phyloP scores from a whole-genome alignment of 2,888 invertebrate genomes.

The Corbicula japonica region DNA sequence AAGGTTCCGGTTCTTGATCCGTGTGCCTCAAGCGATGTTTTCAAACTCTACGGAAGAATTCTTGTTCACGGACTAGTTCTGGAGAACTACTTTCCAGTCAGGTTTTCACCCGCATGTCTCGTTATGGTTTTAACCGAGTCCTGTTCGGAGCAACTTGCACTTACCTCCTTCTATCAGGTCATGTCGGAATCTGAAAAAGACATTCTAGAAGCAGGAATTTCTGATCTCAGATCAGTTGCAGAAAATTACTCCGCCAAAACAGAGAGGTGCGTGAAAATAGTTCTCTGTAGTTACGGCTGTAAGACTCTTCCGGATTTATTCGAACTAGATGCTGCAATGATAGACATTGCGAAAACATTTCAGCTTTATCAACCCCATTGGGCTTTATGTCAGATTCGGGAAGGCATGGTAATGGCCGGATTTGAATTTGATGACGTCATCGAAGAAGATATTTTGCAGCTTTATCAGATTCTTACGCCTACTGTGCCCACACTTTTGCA shows the following conservation, averaged over 20 bases:
- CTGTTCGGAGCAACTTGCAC: slow-evolving; percentile 65
- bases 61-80: slow-evolving; percentile 71
- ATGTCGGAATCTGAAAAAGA: slow-evolving; percentile 70
- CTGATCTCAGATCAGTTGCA: slow-evolving; percentile 57
- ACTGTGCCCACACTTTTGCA: slow-evolving; percentile 64
- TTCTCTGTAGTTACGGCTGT: slow-evolving; percentile 68
- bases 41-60: slow-evolving; percentile 64
- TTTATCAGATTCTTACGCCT: slow-evolving; percentile 65
- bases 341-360: slow-evolving; percentile 61
- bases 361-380: slow-evolving; percentile 67
- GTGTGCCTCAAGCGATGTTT: slow-evolving; percentile 62
- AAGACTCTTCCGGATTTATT: slow-evolving; percentile 55
- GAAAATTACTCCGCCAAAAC: slow-evolving; percentile 53
- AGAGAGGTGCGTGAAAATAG: slow-evolving; percentile 62
- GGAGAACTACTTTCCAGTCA: slow-evolving; percentile 69
- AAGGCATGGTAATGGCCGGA: slow-evolving; percentile 54
- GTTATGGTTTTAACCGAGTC: slow-evolving; percentile 59
- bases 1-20: slow-evolving; percentile 65
- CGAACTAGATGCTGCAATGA: slow-evolving; percentile 61
- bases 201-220: slow-evolving; percentile 62
- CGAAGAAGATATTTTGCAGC: slow-evolving; percentile 64
- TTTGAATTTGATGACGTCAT: slow-evolving; percentile 48
- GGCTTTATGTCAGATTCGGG: slow-evolving; percentile 64
- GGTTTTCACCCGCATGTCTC: slow-evolving; percentile 68
- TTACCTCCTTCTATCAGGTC: slow-evolving; percentile 67